Evolutionary conservation across 2,888 invertebrate genomes (phyloP).

Genomic region (Timema podura): DNA sequence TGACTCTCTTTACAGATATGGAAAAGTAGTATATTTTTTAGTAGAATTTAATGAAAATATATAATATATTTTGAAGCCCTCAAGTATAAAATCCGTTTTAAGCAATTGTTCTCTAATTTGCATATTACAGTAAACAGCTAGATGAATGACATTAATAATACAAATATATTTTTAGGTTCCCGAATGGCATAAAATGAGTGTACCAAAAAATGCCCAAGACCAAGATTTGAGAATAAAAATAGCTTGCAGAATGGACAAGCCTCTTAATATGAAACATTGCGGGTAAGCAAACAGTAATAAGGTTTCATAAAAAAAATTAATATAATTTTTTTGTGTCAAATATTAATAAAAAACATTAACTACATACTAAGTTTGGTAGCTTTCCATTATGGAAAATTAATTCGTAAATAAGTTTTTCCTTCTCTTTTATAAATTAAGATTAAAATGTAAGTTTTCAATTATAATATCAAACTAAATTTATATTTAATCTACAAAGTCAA

Average conservation of each 20-base stretch:
- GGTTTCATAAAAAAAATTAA: neutral
- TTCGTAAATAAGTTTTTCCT: neutral
- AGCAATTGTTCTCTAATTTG: too few relatives aligned
- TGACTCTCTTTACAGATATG: too few relatives aligned
- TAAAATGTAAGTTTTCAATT: too few relatives aligned
- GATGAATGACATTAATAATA: slow-evolving; percentile 12
- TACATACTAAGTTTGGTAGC: neutral
- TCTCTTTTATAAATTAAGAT: neutral
- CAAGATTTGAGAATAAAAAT: slow-evolving; percentile 96
- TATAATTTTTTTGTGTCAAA: too few relatives aligned
- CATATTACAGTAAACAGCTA: too few relatives aligned
- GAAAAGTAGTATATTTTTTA: too few relatives aligned
- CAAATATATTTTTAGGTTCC: slow-evolving; percentile 59
- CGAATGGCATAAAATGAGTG: slow-evolving; percentile 98
- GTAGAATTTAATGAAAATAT: too few relatives aligned
- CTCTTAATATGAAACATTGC: slow-evolving; percentile 98
- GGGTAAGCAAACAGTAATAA: slow-evolving; percentile 57
- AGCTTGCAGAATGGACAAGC: slow-evolving; percentile 97
- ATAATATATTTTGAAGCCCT: too few relatives aligned
- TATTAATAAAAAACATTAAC: too few relatives aligned
- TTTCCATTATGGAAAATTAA: neutral
- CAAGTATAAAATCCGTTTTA: too few relatives aligned
- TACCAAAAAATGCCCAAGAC: slow-evolving; percentile 91
- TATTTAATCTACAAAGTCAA: too few relatives aligned
- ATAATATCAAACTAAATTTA: too few relatives aligned